Percentiles rank a stretch among this genome's conserved stretches.
Conservation (phyloP, 2,797 vertebrate species). For the Myoxocephalus aenaeus region DNA sequence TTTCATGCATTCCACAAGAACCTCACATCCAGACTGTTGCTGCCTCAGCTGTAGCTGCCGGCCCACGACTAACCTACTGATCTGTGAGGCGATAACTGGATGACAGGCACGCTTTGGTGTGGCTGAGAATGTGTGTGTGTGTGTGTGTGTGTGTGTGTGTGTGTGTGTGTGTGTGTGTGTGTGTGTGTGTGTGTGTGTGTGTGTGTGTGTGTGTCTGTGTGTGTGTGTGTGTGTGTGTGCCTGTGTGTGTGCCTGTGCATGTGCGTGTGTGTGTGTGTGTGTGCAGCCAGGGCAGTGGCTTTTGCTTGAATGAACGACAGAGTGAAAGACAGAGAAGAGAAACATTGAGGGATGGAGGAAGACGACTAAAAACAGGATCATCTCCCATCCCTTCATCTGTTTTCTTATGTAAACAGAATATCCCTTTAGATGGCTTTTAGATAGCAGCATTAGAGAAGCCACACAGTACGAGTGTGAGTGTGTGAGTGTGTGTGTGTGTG, state of each 20-base stretch:
- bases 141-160: conserved; percentile 1
- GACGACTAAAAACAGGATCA: conserved; percentile 27
- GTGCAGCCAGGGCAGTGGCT: conserved; percentile 19
- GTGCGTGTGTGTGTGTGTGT: not conserved
- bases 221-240: not conserved
- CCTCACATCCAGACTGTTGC: conserved; percentile 61
- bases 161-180: conserved; percentile 1
- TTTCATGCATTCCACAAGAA: conserved; percentile 66
- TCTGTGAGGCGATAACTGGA: conserved; percentile 68
- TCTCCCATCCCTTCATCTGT: conserved; percentile 54
- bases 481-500: conserved; percentile 20
- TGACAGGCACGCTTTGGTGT: conserved; percentile 63
- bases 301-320: conserved; percentile 22
- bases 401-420: conserved; percentile 59
- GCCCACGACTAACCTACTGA: conserved; percentile 62
- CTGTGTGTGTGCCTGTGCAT: not conserved
- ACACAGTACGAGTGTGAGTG: conserved; percentile 2
- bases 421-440: conserved; percentile 47
- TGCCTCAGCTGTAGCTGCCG: conserved; percentile 70
- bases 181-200: not conserved
- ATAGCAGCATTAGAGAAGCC: conserved; percentile 28
- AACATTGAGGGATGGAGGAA: conserved; percentile 2
- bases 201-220: not conserved
- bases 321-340: conserved; percentile 24
- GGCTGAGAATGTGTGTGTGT: conserved; percentile 13